A percentile compares a stretch with the other conserved stretches of the same genome.
Conservation (phyloP, 2,113 vertebrate genomes). For the Anhinga anhinga region DNA sequence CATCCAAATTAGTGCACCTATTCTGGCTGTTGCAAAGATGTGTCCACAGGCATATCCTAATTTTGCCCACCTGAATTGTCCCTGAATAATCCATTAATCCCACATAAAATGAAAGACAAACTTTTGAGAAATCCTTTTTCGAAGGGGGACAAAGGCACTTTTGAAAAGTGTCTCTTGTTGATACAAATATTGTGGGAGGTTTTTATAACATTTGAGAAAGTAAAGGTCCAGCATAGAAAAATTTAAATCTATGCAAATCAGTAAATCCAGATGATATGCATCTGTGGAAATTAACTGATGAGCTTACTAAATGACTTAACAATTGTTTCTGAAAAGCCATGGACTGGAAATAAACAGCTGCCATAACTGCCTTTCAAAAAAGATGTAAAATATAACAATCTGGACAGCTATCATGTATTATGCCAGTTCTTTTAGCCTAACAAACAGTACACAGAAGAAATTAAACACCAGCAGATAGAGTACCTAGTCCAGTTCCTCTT, state of each 20-base stretch:
- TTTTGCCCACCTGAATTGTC: background rate
- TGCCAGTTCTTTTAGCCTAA: background rate
- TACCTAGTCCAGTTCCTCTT: background rate
- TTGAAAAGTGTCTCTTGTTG: background rate
- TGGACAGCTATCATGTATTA: background rate
- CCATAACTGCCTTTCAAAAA: background rate
- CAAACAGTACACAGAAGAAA: background rate
- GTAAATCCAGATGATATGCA: constrained; percentile 44
- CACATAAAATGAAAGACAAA: background rate
- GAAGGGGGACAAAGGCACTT: background rate
- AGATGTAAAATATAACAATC: constrained; percentile 8
- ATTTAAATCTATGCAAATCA: constrained; percentile 1
- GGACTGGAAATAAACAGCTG: constrained; percentile 56
- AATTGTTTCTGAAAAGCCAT: constrained; percentile 42
- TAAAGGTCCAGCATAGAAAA: background rate
- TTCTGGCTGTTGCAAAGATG: background rate
- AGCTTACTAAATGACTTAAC: constrained; percentile 47
- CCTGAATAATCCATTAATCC: background rate
- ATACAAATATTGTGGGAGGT: background rate
- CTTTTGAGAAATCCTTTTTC: background rate
- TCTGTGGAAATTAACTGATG: constrained; percentile 50
- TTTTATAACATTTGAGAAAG: background rate
- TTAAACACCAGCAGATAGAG: background rate
- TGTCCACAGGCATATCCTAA: background rate
- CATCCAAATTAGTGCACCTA: background rate